A percentile compares a stretch with the other conserved stretches of the same genome.
phyloP scores from a whole-genome alignment of 2,113 vertebrate species.

The Pseudorasbora parva region DNA sequence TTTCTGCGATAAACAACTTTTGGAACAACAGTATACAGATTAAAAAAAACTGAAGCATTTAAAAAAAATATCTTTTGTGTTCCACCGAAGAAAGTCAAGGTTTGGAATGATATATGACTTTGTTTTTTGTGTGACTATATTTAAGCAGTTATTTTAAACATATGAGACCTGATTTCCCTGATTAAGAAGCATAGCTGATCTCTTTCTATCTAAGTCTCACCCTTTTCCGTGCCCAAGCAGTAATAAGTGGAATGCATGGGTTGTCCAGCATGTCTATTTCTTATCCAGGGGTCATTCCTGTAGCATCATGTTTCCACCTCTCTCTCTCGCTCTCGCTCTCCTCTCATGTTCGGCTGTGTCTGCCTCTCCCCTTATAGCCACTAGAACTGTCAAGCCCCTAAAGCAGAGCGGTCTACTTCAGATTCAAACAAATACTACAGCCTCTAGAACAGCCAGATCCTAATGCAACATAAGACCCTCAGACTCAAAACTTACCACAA shows the following conservation, averaged over 20 bases:
- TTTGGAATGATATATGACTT: too few relatives aligned
- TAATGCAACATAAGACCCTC: neutral
- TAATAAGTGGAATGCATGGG: slow-evolving; percentile 41
- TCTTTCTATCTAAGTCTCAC: neutral
- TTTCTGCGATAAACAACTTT: neutral
- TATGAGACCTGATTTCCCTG: too few relatives aligned
- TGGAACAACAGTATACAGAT: too few relatives aligned
- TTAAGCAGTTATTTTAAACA: too few relatives aligned
- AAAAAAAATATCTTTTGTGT: neutral
- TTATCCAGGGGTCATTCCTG: slow-evolving; percentile 63
- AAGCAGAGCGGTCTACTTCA: neutral
- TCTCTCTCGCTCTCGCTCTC: slow-evolving; percentile 27
- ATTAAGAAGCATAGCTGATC: neutral
- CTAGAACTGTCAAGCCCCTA: neutral
- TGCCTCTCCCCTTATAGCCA: slow-evolving; percentile 32
- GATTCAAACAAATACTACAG: neutral
- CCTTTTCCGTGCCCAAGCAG: neutral
- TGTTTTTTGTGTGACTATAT: too few relatives aligned
- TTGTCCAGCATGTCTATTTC: slow-evolving; percentile 70
- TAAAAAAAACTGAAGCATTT: neutral
- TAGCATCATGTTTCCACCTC: slow-evolving; percentile 59
- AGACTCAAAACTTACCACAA: neutral
- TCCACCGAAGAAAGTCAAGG: neutral
- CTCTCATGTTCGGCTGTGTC: slow-evolving; percentile 28
- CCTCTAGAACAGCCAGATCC: neutral